Evolutionary conservation across 1,140 invertebrate genomes (phyloP).

Genomic region (Aradophagus sp.): DNA sequence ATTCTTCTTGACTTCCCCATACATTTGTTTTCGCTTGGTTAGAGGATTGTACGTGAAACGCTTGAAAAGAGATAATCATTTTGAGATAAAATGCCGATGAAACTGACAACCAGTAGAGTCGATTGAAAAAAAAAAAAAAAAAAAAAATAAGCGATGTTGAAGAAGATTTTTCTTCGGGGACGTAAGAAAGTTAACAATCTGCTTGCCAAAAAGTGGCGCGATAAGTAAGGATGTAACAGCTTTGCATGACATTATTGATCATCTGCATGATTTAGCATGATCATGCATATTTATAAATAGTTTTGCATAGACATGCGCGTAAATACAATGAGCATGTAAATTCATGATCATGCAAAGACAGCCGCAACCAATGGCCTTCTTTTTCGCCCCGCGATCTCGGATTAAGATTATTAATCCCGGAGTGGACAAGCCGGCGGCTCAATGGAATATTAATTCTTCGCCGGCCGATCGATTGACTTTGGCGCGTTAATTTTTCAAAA

Average conservation of each 20-base stretch:
- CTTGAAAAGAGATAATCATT: no score
- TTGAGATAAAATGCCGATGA: no score
- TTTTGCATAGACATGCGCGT: constrained; percentile 51
- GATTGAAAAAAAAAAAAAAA: no score
- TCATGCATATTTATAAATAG: constrained; percentile 52
- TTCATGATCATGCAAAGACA: constrained; percentile 43
- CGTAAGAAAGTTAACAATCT: no score
- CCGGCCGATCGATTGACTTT: constrained; percentile 44
- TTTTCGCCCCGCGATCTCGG: no score
- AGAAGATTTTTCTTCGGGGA: constrained; percentile 31
- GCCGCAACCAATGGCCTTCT: no score
- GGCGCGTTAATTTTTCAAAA: constrained; percentile 52
- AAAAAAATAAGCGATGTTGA: no score
- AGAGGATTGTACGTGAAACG: no score
- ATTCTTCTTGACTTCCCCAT: no score
- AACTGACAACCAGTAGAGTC: no score
- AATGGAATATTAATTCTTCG: constrained; percentile 45
- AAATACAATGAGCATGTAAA: constrained; percentile 50
- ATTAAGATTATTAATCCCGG: constrained; percentile 26
- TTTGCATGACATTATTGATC: constrained; percentile 52
- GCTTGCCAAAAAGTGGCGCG: constrained; percentile 25
- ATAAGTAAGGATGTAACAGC: constrained; percentile 49
- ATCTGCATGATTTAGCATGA: constrained; percentile 47
- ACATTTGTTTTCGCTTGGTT: no score
- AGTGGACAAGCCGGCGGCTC: constrained; percentile 21